Base-by-base conservation (phyloP, 2,888 invertebrate species). In the Chelonus formosanus region DNA sequence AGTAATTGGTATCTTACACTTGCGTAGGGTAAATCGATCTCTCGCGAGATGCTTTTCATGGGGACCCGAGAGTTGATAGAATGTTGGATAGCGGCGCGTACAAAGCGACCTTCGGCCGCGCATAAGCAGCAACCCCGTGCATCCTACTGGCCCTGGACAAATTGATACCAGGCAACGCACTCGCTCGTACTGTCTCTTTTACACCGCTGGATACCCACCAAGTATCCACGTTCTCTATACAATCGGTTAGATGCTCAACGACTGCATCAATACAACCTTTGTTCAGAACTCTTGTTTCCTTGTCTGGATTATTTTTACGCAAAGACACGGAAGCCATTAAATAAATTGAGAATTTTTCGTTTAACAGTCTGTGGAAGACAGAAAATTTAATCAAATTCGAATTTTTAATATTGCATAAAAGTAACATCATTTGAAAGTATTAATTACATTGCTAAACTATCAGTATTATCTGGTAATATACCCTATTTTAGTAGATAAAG, bases 111-210 rank as follows among this genome's bases (percentile, higher is more conserved):
- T 80, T 80, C 80, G 76, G 71, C 73, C 65, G 69, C 58, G 65
- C 66, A 63, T 60, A 59, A 63, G 64, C 67, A 56, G 57, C 67
- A 54, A 60, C 54, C 55, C 58, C 60, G 52, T 59, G 63, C 59
- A 64, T 63, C 67, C 65, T 45, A 65, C 74, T 73, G 71, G 73
- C 71, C 75, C 7, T 52, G 76, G 80, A 81, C 81, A 81, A 81
- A 81, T 81, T 81, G 81, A 80, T 80, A 81, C 79, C 80, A 79
- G 78, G 75, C 78, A 80, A 78, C 76, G 78, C 76, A 78, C 78
- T 78, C 76, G 74, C 77, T 78, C 75, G 44, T 55, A 43, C 47
- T 59, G 53, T 67, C 47, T 59, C 61, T 59, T 57, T 66, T 56
- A 54, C 63, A 60, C 59, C 34, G 43, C 35, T 64, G 48, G 53